Evolutionary conservation across 2,797 vertebrate species (phyloP).

Genomic region (Sebastes trivittatus): DNA sequence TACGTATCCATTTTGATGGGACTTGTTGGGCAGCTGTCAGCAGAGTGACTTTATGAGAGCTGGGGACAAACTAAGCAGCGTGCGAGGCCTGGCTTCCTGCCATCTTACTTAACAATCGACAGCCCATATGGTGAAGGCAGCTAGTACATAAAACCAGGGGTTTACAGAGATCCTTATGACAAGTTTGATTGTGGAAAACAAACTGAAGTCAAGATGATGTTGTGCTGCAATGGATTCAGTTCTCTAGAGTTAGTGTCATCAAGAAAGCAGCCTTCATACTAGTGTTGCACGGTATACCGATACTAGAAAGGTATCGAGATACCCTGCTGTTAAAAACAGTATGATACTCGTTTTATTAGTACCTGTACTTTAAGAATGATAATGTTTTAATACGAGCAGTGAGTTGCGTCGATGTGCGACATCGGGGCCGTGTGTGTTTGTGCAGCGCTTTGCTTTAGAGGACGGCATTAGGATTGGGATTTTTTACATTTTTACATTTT

Average conservation of each 20-base stretch:
- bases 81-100: background rate
- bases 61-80: background rate
- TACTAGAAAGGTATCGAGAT: too few relatives aligned
- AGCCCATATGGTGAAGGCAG: background rate
- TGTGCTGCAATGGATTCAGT: background rate
- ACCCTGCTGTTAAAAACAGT: too few relatives aligned
- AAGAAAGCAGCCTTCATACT: background rate
- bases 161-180: background rate
- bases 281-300: background rate
- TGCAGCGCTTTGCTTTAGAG: too few relatives aligned
- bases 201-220: background rate
- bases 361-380: too few relatives aligned
- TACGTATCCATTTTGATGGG: background rate
- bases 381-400: too few relatives aligned
- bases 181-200: background rate
- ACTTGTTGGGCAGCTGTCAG: conserved; percentile 4
- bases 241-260: background rate
- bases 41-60: background rate
- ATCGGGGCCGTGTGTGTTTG: fast-evolving
- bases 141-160: background rate
- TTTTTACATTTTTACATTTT: too few relatives aligned
- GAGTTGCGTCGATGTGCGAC: too few relatives aligned
- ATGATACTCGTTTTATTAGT: too few relatives aligned
- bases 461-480: too few relatives aligned
- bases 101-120: background rate